Base-by-base conservation (phyloP, 2,888 invertebrate species). In the Cyclophora punctaria region DNA sequence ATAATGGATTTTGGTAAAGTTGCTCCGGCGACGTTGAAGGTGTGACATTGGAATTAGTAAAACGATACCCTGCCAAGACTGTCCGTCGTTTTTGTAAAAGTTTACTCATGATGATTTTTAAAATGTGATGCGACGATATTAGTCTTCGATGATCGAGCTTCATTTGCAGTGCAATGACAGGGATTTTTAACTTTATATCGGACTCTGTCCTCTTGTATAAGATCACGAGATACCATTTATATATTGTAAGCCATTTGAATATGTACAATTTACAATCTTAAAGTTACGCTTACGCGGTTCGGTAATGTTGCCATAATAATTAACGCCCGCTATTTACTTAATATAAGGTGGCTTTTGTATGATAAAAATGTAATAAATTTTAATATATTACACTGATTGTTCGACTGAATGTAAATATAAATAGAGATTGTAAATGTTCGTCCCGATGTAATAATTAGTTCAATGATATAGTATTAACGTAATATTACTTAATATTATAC, bases 351-450 rank as follows among this genome's bases (percentile, higher is more conserved):
- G 62, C 56, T 62, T 57, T 48, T 45, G 59, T 55, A 55, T 52
- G 52, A 56, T 47, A 46, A 35, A 37, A 37, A 49, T 50, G 37
- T 53, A 49, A 49, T 20, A 20, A 44, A 53, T 56, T 44, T 46
- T 52, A 53, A 55, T 50, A 47, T 56, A 59, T 54, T 53, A 59
- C 35, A 62, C 66, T 59, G 60, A 67, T 67, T 59, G 67, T 71
- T 67, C 66, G 78, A 77, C 78, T 81, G 78, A 78, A 65, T 80
- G 78, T 81, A 81, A 71, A 74, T 78, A 80, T 65, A 3, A 43
- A 7, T 69, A 67, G 73, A 73, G 67, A 70, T 75, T 73, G 66
- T 66, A 65, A 64, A 66, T 62, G 67, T 20, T 20, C 64, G 71
- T 71, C 72, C 62, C 67, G 54, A 59, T 53, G 46, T 63, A 58